Conservation (phyloP, 2,113 vertebrate genomes). For the Sceloporus tristichus region DNA sequence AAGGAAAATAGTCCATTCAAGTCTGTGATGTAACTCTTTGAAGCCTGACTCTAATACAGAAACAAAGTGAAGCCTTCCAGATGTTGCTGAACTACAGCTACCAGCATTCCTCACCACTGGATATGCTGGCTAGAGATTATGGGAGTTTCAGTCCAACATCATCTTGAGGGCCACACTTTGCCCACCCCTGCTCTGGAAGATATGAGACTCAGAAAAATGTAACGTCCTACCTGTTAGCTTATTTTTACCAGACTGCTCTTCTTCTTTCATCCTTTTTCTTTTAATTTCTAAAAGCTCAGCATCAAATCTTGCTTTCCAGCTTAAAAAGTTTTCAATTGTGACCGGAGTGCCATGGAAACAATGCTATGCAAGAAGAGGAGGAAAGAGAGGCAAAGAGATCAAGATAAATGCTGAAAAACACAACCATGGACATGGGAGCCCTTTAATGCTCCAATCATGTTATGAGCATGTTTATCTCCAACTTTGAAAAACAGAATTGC, state of each 20-base stretch:
- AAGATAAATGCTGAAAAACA: constrained; percentile 8
- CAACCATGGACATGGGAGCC: constrained; percentile 9
- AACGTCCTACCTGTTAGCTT: constrained; percentile 90
- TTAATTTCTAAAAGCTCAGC: constrained; percentile 89
- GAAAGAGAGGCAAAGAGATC: constrained; percentile 22
- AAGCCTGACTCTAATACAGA: no score
- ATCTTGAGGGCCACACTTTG: no score
- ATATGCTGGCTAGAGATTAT: no score
- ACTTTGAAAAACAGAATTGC: neutral
- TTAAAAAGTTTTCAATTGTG: constrained; percentile 96
- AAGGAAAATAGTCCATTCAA: neutral
- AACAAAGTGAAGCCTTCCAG: no score
- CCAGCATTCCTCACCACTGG: no score
- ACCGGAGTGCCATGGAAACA: constrained; percentile 96
- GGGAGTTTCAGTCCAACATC: no score
- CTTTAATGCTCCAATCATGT: neutral
- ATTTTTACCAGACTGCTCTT: constrained; percentile 89
- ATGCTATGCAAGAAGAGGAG: constrained; percentile 68
- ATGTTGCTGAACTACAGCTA: no score
- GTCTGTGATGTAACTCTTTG: neutral
- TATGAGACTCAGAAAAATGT: accelerated
- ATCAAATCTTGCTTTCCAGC: constrained; percentile 95
- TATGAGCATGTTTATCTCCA: neutral
- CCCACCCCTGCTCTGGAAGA: neutral
- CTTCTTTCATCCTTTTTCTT: constrained; percentile 93